Conservation (phyloP, 1,140 invertebrate genomes). For the Pemphigus obesinymphae region DNA sequence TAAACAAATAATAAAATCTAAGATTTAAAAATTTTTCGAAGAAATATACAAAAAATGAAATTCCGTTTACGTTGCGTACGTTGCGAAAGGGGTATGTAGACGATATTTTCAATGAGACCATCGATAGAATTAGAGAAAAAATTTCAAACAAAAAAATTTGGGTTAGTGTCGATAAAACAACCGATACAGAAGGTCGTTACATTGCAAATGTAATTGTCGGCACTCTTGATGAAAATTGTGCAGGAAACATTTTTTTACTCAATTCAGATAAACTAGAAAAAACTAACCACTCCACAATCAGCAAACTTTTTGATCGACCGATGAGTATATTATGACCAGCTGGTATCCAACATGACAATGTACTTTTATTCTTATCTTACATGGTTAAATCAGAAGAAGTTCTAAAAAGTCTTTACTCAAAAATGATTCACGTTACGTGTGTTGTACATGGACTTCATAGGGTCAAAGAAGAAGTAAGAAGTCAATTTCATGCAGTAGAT, state of each 20-base stretch:
- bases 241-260: slow-evolving; percentile 1
- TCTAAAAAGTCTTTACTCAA: slow-evolving; percentile 24
- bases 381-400: slow-evolving; percentile 2
- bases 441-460: slow-evolving; percentile 50
- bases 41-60: neutral
- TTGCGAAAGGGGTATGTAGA: neutral
- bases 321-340: slow-evolving; percentile 9
- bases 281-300: neutral
- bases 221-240: neutral
- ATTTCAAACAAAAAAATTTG: neutral
- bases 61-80: neutral
- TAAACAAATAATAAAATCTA: neutral
- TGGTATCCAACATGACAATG: slow-evolving; percentile 18
- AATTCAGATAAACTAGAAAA: slow-evolving; percentile 10
- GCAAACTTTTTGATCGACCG: neutral
- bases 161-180: slow-evolving; percentile 3
- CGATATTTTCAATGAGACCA: neutral
- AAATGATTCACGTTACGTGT: slow-evolving; percentile 49
- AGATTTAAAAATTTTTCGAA: neutral
- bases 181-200: neutral
- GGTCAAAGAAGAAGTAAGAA: slow-evolving; percentile 49
- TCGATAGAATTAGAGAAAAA: neutral
- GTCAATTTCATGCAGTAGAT: slow-evolving; percentile 46
- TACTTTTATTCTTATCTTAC: slow-evolving; percentile 22
- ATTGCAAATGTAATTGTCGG: slow-evolving; percentile 21